Base-by-base conservation (phyloP, 2,113 vertebrate genomes). In the Piaya cayana region DNA sequence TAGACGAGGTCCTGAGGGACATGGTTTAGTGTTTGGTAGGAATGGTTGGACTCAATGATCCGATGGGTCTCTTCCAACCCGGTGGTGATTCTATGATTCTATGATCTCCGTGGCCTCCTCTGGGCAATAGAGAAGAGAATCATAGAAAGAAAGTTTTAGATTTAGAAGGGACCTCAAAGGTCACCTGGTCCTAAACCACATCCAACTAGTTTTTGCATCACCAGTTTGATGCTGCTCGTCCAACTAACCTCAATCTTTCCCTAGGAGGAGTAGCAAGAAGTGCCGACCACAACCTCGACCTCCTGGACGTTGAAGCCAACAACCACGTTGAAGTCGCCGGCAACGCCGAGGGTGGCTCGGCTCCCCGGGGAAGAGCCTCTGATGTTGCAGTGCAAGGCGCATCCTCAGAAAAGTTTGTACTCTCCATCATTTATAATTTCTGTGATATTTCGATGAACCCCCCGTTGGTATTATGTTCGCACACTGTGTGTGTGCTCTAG, bases 321-420 rank as follows among this genome's bases (percentile, higher is more conserved):
- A 22, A 36, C 32, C 9, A 3, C 8, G 21, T 43, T 2, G 52
- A 60, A 29, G 4, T 19, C 30, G 32, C 78, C 10, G 56, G 32
- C 37, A 7, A 0, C 1, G 26, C 55, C 3, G 10, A 53, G 3
- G 0, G 4, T 0, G 68, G 26, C 32, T n/a, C 34, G 11, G 6
- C 1, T 70, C 45, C 56, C 15, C 26, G 10, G 16, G 91, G 47
- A 65, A 77, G 90, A 88, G 60, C 78, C 22, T 3, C 5, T 0
- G 7, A 16, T 0, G 10, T 49, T 4, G 89, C 2, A 8, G 78
- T 63, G 63, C 34, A 5, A 4, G 58, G 32, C 1, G 37, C 84
- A 47, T 81, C 16, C 64, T 53, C 86, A 1, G 94, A 13, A 19
- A 94, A 96, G 97, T 97, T 13, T 23, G 94, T 86, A 15, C 71